A percentile compares a stretch with the other conserved stretches of the same genome.
phyloP scores from a whole-genome alignment of 1,140 invertebrate genomes.

The fruit fly (Drosophila melanogaster) region Release_6_plus_ISO1_MT NT_033779.5:565001-565500 shows the following conservation, averaged over 20 bases:
- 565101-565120: conserved; percentile 91
- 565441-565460: conserved; percentile 89
- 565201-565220: conserved; percentile 82
- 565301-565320: conserved; percentile 53
- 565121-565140: conserved; percentile 92
- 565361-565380: conserved; percentile 93
- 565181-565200: conserved; percentile 93
- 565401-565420: conserved; percentile 89
- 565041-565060: conserved; percentile 89
- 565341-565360: conserved; percentile 89
- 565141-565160: conserved; percentile 93
- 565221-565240: not conserved
- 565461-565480: conserved; percentile 85
- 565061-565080: conserved; percentile 87
- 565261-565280: conserved; percentile 73
- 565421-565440: conserved; percentile 91
- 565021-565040: conserved; percentile 88
- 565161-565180: conserved; percentile 96
- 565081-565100: conserved; percentile 97
- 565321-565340: conserved; percentile 89
- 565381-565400: conserved; percentile 95
- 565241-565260: conserved; percentile 1
- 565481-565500: conserved; percentile 73
- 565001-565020: conserved; percentile 86
- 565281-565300: conserved; percentile 73